phyloP scores from a whole-genome alignment of 2,888 invertebrate genomes.

The Lacanobia wlatinum region DNA sequence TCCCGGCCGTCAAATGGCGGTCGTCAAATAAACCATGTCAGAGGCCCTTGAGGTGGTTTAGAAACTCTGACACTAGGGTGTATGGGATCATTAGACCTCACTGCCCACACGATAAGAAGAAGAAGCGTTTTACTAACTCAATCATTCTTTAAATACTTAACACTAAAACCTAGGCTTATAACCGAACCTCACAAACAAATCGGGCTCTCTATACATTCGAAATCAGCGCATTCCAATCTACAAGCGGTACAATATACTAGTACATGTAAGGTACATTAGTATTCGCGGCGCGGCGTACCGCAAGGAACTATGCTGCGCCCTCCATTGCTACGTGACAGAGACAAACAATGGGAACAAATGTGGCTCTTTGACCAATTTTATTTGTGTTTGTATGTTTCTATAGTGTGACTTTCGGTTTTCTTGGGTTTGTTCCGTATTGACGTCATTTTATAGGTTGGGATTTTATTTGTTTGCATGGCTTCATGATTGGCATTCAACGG shows the following conservation, averaged over 20 bases:
- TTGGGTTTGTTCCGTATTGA: conserved; percentile 52
- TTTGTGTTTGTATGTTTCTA: conserved; percentile 36
- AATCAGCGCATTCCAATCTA: conserved; percentile 65
- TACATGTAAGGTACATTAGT: conserved; percentile 51
- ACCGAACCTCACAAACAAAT: conserved; percentile 11
- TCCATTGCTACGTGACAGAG: conserved; percentile 63
- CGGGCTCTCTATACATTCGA: conserved; percentile 51
- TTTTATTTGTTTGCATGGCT: not conserved
- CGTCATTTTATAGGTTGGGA: conserved; percentile 38
- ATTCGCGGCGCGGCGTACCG: conserved; percentile 56
- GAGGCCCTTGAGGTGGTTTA: too few relatives aligned
- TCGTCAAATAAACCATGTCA: too few relatives aligned
- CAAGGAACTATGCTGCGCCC: conserved; percentile 66
- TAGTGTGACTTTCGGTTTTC: conserved; percentile 45
- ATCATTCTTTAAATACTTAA: not conserved
- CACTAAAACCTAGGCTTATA: not conserved
- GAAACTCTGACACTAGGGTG: too few relatives aligned
- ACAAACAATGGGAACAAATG: conserved; percentile 56
- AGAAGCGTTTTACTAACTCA: conserved; percentile 2
- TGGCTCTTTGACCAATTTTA: conserved; percentile 37
- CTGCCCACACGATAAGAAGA: too few relatives aligned
- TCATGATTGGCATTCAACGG: not conserved
- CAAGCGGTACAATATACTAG: conserved; percentile 50
- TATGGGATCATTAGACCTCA: too few relatives aligned
- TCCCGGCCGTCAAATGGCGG: too few relatives aligned